Evolutionary conservation across 1,140 invertebrate species (phyloP), one percentile per base, ranked within the genome.

Genomic region (Steinernema feltiae): DNA sequence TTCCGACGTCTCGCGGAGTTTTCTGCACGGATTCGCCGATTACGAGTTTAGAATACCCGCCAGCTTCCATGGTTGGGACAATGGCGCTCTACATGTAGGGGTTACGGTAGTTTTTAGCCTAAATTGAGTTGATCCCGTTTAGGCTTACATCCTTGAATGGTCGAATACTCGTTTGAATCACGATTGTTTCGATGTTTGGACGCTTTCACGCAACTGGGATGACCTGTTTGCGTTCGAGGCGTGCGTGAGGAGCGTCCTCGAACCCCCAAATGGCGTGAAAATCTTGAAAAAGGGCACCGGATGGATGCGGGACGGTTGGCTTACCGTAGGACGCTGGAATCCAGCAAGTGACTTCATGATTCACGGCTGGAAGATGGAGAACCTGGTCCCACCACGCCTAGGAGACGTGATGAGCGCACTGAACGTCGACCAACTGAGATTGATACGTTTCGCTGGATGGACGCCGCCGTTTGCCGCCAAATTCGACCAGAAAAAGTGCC

Each of bases 41-140:
- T 78, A 76, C 21, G 77, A 78, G 46, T 3, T 0, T 17, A 7
- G 48, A 18, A 32, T 78, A 18, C 77, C 77, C 1, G 69, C 48
- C 1, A 69, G 31, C 1, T 53, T 78, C 24, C 77, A 78, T 30
- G 77, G 77, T 31, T 53, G 69, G 1, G 77, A 78, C 53, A 78
- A 78, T 63, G 77, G 77, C 17, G 77, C 77, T 48, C 29, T 78
- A 18, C 74, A 78, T 76, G 77, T 76, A 31, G 70, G 32, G 1
- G 18, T 15, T 70, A 21, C 31, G 32, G n/a, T 76, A 2, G 27
- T 1, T 35, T n/a, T n/a, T 21, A 21, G 35, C 24, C 29, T 75
- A 32, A 18, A 48, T 1, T 21, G 46, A 24, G 1, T 41, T 41
- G 7, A 18, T 21, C 73, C 41, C 29, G 17, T 76, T 76, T 46